phyloP scores from a whole-genome alignment of 2,888 invertebrate species.

The Nephrocerus scutellatus region DNA sequence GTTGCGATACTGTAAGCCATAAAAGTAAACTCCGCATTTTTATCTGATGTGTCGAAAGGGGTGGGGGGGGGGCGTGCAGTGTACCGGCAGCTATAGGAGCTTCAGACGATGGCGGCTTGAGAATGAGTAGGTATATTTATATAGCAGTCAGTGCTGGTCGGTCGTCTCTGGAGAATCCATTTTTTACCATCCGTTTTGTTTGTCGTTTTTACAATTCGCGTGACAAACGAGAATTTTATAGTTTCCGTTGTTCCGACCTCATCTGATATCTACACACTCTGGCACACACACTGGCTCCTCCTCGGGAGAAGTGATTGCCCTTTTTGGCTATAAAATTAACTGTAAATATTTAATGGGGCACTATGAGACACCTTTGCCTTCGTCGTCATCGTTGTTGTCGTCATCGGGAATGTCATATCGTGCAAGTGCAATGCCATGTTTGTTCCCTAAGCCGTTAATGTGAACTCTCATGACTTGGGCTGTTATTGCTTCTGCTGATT shows the following conservation, averaged over 20 bases:
- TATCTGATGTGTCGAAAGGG: constrained; percentile 19
- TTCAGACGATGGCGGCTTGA: constrained; percentile 8
- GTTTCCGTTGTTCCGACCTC: constrained; percentile 48
- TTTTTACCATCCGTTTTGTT: constrained; percentile 7
- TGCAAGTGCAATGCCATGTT: too few relatives aligned
- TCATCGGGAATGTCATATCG: too few relatives aligned
- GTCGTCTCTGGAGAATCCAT: constrained; percentile 12
- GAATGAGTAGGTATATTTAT: constrained; percentile 20
- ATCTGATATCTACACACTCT: too few relatives aligned
- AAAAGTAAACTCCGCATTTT: constrained; percentile 39
- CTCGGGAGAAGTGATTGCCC: constrained; percentile 47
- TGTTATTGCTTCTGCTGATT: too few relatives aligned
- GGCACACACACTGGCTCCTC: too few relatives aligned
- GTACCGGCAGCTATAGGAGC: background rate
- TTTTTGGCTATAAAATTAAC: constrained; percentile 44
- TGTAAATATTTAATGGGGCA: constrained; percentile 49
- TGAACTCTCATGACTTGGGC: too few relatives aligned
- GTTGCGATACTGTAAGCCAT: constrained; percentile 29
- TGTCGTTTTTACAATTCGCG: constrained; percentile 36
- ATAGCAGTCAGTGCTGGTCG: constrained; percentile 12
- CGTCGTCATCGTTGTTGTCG: too few relatives aligned
- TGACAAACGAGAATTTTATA: constrained; percentile 48
- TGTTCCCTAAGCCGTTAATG: too few relatives aligned
- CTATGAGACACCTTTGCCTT: too few relatives aligned
- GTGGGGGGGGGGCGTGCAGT: constrained; percentile 1